These are phyloP conservation scores for Notoglanidium macrostoma DNA, from an alignment of 2,797 vertebrate genomes.

Conservation along the genomic window DNA sequence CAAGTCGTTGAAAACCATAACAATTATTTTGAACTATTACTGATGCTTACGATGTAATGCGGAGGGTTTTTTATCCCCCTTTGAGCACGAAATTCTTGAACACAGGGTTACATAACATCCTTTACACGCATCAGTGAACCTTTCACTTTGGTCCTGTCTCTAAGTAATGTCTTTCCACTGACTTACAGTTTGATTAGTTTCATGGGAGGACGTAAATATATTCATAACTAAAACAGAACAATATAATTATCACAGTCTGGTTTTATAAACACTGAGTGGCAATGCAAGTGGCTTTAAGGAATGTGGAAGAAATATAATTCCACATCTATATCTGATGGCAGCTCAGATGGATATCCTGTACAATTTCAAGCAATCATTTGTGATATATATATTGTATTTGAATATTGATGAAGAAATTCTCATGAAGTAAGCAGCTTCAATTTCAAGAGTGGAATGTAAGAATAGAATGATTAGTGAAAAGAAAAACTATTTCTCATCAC, in stretches of 20 bases:
- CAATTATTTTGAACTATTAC: background rate
- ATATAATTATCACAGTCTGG: background rate
- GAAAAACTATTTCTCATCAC: background rate
- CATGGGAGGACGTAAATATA: background rate
- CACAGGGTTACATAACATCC: constrained; percentile 28
- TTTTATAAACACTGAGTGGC: background rate
- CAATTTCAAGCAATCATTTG: background rate
- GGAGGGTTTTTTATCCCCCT: background rate
- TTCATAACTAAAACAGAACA: background rate
- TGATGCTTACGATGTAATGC: constrained; percentile 35
- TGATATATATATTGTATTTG: background rate
- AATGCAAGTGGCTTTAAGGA: background rate
- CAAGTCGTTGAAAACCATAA: background rate
- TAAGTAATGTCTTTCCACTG: background rate
- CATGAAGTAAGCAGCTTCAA: background rate
- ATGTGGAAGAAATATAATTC: background rate
- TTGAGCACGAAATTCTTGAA: background rate
- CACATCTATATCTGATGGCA: background rate
- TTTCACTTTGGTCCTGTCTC: background rate
- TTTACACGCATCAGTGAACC: constrained; percentile 34
- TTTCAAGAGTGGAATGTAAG: background rate
- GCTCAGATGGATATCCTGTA: background rate
- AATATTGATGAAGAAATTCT: background rate
- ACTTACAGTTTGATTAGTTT: background rate
- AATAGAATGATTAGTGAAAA: background rate